Conservation (phyloP, 1,140 invertebrate species). For the Portunus trituberculatus region DNA sequence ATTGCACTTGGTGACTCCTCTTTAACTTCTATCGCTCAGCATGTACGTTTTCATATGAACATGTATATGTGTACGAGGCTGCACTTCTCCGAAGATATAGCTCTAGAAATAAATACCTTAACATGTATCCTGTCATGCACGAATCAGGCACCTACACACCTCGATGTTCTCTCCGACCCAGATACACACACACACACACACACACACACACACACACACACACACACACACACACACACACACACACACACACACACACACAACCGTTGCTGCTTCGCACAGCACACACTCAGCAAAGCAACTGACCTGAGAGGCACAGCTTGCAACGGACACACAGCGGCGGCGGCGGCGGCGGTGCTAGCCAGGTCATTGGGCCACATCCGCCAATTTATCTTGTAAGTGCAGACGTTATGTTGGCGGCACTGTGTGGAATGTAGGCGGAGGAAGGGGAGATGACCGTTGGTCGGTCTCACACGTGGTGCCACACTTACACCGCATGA, state of each 20-base stretch:
- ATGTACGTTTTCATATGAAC: not conserved
- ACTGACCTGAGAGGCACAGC: not conserved
- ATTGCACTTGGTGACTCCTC: constrained; percentile 56
- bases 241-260: not conserved
- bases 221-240: not conserved
- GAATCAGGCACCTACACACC: not conserved
- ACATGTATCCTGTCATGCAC: not conserved
- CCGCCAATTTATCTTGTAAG: not conserved
- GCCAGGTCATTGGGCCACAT: not conserved
- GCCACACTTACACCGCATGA: constrained; percentile 66
- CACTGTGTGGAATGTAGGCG: not conserved
- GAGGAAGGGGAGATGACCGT: not conserved
- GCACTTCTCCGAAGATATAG: not conserved
- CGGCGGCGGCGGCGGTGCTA: not conserved
- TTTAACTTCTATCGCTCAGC: not conserved
- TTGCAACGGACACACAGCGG: not conserved
- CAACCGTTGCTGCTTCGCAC: not conserved
- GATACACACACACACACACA: not conserved
- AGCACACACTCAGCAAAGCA: not conserved
- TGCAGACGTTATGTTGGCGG: constrained; percentile 30
- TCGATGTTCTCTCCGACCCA: no score
- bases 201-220: not conserved
- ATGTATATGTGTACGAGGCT: not conserved
- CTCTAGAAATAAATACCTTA: not conserved
- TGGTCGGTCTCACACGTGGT: not conserved